Evolutionary conservation across 2,888 invertebrate genomes (phyloP).

Genomic region (Sarcophaga subvicina): DNA sequence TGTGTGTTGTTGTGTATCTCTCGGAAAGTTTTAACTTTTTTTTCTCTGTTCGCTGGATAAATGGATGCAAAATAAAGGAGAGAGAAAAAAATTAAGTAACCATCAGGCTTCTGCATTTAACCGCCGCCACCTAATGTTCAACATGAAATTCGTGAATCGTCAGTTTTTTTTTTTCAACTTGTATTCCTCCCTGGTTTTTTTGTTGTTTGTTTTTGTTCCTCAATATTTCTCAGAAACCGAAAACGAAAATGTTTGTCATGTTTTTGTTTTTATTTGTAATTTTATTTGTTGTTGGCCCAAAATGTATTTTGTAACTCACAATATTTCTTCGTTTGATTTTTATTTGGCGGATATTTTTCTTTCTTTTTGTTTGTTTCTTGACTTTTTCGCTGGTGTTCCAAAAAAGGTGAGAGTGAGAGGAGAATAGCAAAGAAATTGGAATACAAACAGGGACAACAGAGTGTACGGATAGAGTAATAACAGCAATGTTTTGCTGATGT

Average conservation of each 20-base stretch:
- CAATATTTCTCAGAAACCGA: slow-evolving; percentile 55
- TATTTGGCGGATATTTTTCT: slow-evolving; percentile 24
- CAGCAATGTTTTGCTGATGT: background rate
- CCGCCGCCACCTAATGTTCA: slow-evolving; percentile 65
- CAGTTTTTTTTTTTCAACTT: slow-evolving; percentile 42
- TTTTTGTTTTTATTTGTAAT: slow-evolving; percentile 22
- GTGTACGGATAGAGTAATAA: background rate
- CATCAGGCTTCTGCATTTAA: slow-evolving; percentile 59
- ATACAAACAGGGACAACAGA: background rate
- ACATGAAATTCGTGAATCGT: slow-evolving; percentile 69
- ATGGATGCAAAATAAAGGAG: slow-evolving; percentile 23
- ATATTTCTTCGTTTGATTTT: slow-evolving; percentile 44
- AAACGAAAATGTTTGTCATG: slow-evolving; percentile 58
- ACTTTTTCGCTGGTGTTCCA: slow-evolving; percentile 47
- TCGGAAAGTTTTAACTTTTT: background rate
- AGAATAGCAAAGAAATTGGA: slow-evolving; percentile 26
- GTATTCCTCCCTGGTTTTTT: background rate
- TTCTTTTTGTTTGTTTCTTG: slow-evolving; percentile 12
- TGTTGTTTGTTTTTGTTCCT: slow-evolving; percentile 1
- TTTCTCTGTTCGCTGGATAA: background rate
- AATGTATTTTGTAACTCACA: slow-evolving; percentile 45
- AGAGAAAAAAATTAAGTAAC: slow-evolving; percentile 7
- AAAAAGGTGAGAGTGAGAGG: background rate
- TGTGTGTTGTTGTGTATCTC: background rate
- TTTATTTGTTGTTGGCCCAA: slow-evolving; percentile 40